Conservation (phyloP, 2,888 invertebrate genomes). For the Imbricaverruca yamaguchii region DNA sequence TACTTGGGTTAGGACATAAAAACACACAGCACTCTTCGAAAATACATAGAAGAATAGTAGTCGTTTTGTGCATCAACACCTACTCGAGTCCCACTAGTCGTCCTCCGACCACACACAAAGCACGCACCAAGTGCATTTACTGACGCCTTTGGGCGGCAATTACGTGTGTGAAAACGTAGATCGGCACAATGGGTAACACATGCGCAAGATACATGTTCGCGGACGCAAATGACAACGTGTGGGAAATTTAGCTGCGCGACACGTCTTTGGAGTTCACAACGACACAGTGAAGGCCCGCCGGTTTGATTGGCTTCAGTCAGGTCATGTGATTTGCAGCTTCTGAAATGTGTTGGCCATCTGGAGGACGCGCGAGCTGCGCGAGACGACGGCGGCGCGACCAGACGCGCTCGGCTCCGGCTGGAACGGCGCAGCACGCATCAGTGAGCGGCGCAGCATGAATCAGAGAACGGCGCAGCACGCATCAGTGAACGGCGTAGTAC, state of each 20-base stretch:
- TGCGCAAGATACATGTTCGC: not conserved
- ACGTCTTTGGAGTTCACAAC: constrained; percentile 10
- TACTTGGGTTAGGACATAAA: not conserved
- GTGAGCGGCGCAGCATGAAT: no score
- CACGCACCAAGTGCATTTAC: not conserved
- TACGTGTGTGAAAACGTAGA: not conserved
- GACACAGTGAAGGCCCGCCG: not conserved
- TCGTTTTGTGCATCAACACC: not conserved
- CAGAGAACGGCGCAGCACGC: no score
- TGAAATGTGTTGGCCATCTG: constrained; percentile 34
- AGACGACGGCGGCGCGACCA: constrained; percentile 8
- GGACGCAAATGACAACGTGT: not conserved
- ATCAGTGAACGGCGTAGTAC: no score
- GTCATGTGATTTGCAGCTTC: constrained; percentile 29
- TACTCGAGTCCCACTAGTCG: not conserved
- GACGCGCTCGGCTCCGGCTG: not conserved
- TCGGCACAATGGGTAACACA: not conserved
- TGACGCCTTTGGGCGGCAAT: not conserved
- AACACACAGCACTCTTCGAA: not conserved
- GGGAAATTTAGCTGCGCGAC: not conserved
- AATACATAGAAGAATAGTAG: constrained; percentile 14
- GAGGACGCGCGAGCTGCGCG: constrained; percentile 32
- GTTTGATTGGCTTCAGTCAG: not conserved
- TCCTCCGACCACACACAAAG: not conserved
- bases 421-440: not conserved